Evolutionary conservation across 2,113 vertebrate species (phyloP).

Genomic region (Patagioenas fasciata): DNA sequence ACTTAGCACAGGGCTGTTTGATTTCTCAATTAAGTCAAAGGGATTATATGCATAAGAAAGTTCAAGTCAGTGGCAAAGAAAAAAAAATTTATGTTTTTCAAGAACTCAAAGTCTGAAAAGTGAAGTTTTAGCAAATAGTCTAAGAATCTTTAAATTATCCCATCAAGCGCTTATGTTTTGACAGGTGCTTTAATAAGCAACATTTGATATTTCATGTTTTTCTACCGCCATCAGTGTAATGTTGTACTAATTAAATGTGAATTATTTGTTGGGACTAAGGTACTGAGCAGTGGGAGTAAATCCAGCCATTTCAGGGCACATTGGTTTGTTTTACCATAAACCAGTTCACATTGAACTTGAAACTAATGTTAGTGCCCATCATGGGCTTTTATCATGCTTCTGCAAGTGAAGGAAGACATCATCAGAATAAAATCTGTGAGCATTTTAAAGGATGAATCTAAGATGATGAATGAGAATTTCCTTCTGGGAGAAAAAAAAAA

Average conservation of each 20-base stretch:
- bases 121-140: neutral
- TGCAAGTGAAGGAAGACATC: neutral
- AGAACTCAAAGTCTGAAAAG: neutral
- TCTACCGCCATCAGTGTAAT: neutral
- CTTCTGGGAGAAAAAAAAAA: neutral
- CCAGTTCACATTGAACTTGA: neutral
- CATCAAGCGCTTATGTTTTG: neutral
- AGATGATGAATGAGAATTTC: neutral
- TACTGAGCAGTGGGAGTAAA: neutral
- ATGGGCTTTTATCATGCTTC: neutral
- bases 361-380: neutral
- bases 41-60: neutral
- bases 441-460: neutral
- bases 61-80: neutral
- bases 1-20: fast-evolving
- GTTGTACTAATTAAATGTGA: neutral
- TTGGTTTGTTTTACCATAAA: neutral
- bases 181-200: neutral
- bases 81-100: neutral
- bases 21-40: neutral
- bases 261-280: neutral
- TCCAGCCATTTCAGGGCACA: neutral
- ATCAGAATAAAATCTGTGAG: neutral
- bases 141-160: neutral
- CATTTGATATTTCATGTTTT: neutral